Percentiles rank a stretch among this genome's conserved stretches.
phyloP scores from a whole-genome alignment of 2,888 invertebrate species.

The Sialis lutaria region DNA sequence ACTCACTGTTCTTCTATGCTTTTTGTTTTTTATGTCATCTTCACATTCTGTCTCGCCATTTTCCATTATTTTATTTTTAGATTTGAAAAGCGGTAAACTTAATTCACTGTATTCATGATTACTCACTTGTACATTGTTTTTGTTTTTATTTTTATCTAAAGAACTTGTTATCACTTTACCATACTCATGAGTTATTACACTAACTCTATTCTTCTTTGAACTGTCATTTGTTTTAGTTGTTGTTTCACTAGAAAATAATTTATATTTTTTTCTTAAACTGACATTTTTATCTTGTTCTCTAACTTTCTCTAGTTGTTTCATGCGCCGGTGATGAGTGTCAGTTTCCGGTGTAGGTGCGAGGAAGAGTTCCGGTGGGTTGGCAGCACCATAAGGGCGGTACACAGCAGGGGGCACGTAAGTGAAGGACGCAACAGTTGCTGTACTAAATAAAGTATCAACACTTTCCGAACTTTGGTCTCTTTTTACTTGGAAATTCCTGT shows the following conservation, averaged over 20 bases:
- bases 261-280: slow-evolving; percentile 47
- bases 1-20: slow-evolving; percentile 39
- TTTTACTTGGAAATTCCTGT: slow-evolving; percentile 10
- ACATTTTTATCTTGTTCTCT: slow-evolving; percentile 39
- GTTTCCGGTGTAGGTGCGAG: slow-evolving; percentile 38
- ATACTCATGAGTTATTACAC: slow-evolving; percentile 12
- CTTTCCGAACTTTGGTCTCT: slow-evolving; percentile 37
- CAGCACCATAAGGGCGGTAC: slow-evolving; percentile 25
- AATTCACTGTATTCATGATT: slow-evolving; percentile 18
- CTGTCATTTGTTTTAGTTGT: slow-evolving; percentile 6
- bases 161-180: not conserved
- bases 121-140: slow-evolving; percentile 1
- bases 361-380: slow-evolving; percentile 24
- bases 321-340: slow-evolving; percentile 41
- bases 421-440: slow-evolving; percentile 54
- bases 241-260: slow-evolving; percentile 26
- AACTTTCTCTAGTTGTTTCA: slow-evolving; percentile 38
- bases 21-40: slow-evolving; percentile 19
- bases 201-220: slow-evolving; percentile 3
- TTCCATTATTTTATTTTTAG: slow-evolving; percentile 13
- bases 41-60: slow-evolving; percentile 3
- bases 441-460: slow-evolving; percentile 50
- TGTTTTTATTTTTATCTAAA: slow-evolving; percentile 11
- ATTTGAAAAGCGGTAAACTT: slow-evolving; percentile 26
- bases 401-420: slow-evolving; percentile 42